phyloP scores from a whole-genome alignment of 2,888 invertebrate species.

The Serripes groenlandicus region DNA sequence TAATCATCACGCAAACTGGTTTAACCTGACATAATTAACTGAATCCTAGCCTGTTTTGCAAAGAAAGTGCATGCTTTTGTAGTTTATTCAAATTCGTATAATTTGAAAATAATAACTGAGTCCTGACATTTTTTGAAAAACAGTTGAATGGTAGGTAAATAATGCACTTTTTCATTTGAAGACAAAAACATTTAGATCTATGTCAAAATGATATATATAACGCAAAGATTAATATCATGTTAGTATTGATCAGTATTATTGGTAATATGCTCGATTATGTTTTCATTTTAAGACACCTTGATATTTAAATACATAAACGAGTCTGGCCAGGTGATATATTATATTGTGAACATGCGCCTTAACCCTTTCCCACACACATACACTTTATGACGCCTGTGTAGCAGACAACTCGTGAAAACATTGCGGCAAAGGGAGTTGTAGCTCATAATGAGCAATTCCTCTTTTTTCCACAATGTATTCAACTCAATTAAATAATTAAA shows the following conservation, averaged over 20 bases:
- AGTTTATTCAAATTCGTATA: not conserved
- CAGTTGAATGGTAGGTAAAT: not conserved
- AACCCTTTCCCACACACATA: not conserved
- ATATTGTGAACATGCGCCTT: too few relatives aligned
- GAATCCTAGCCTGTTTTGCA: too few relatives aligned
- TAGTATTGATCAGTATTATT: too few relatives aligned
- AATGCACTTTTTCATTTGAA: not conserved
- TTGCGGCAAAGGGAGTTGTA: not conserved
- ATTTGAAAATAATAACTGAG: not conserved
- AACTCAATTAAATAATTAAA: not conserved
- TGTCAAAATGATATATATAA: too few relatives aligned
- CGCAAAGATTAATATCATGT: too few relatives aligned
- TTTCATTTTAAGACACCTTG: too few relatives aligned
- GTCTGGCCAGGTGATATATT: too few relatives aligned
- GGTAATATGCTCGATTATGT: too few relatives aligned
- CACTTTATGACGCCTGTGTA: not conserved
- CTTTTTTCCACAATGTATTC: not conserved
- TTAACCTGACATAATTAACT: too few relatives aligned
- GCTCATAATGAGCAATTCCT: not conserved
- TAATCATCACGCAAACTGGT: too few relatives aligned
- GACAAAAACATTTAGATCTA: not conserved
- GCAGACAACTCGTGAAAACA: not conserved
- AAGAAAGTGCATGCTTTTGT: too few relatives aligned
- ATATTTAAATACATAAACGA: too few relatives aligned
- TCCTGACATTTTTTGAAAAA: not conserved